Evolutionary conservation across 2,797 vertebrate species (phyloP).

Genomic region (Sebastes alutus): DNA sequence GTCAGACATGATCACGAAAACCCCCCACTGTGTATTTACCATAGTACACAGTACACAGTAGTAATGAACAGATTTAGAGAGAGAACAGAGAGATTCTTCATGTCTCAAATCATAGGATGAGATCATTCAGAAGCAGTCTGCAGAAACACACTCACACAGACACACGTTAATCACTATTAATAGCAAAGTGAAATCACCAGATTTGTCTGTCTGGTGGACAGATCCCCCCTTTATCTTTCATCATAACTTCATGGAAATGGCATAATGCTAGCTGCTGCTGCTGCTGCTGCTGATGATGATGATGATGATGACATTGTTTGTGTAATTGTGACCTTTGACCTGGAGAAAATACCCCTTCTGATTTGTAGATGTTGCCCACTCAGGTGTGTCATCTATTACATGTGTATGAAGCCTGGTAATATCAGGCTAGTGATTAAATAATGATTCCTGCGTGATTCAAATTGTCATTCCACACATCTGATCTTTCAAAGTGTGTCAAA

Average conservation of each 20-base stretch:
- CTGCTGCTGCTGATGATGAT: neutral
- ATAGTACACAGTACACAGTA: neutral
- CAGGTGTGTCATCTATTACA: neutral
- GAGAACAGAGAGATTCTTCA: conserved; percentile 63
- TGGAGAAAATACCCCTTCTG: neutral
- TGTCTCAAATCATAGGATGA: conserved; percentile 76
- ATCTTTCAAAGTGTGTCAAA: too few species aligned
- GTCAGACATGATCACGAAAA: too few species aligned
- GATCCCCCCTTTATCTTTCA: conserved; percentile 30
- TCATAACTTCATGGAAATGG: conserved; percentile 37
- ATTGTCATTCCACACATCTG: too few species aligned
- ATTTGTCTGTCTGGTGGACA: conserved; percentile 33
- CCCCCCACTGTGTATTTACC: too few species aligned
- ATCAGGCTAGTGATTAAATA: neutral
- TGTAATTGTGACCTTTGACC: conserved; percentile 17
- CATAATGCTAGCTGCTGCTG: neutral
- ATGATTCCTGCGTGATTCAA: neutral
- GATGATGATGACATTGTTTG: neutral
- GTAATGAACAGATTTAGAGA: conserved; percentile 12
- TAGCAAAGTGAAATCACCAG: conserved; percentile 65
- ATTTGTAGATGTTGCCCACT: neutral
- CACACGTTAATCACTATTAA: conserved; percentile 58
- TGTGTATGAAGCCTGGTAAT: neutral
- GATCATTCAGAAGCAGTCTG: conserved; percentile 71
- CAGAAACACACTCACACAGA: conserved; percentile 2